These are phyloP conservation scores for Eristalis pertinax DNA, from an alignment of 2,888 invertebrate genomes.

Conservation along the genomic window DNA sequence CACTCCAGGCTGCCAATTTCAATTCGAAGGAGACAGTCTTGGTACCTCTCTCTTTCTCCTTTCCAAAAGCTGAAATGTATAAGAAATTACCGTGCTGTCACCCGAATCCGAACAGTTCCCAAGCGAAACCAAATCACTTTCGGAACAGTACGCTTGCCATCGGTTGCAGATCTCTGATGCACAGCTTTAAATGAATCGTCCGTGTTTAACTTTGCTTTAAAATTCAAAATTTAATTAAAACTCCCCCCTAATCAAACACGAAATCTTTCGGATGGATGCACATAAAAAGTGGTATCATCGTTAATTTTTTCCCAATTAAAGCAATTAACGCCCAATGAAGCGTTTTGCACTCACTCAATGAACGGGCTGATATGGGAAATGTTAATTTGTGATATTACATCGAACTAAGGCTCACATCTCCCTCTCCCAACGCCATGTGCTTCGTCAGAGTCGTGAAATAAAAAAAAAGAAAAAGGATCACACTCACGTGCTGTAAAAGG, in stretches of 20 bases:
- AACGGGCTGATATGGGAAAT: neutral
- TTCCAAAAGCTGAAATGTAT: too few relatives aligned
- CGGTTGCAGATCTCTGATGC: neutral
- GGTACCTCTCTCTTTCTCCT: too few relatives aligned
- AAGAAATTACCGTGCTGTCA: too few relatives aligned
- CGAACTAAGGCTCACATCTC: neutral
- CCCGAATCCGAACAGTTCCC: neutral
- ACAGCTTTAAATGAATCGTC: neutral
- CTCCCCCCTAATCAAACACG: neutral
- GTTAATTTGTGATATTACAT: neutral
- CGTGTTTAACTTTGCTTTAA: neutral
- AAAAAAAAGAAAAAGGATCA: neutral
- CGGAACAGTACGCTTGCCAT: neutral
- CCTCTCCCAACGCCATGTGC: neutral
- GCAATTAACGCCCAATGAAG: constrained; percentile 15
- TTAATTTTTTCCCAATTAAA: neutral
- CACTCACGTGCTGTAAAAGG: neutral
- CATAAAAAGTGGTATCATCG: neutral
- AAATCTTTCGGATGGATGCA: neutral
- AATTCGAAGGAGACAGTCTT: too few relatives aligned
- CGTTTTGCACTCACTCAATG: neutral
- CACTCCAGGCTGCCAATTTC: too few relatives aligned
- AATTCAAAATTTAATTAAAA: constrained; percentile 20
- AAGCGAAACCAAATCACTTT: neutral
- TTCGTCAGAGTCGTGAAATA: too few relatives aligned